Conservation (phyloP, 1,140 invertebrate species). For the Ptiloglossa arizonensis region DNA sequence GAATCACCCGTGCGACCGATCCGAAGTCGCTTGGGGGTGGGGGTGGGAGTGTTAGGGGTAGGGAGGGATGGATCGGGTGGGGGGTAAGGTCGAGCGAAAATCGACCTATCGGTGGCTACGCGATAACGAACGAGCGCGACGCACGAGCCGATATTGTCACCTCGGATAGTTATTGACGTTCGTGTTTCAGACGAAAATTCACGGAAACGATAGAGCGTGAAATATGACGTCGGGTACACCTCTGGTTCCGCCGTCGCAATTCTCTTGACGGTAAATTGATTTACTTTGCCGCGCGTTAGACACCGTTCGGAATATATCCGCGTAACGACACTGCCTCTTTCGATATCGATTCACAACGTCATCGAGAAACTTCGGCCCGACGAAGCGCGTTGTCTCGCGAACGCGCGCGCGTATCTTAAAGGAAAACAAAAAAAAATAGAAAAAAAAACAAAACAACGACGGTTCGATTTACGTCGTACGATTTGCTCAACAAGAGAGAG, state of each 20-base stretch:
- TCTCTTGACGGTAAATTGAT: slow-evolving; percentile 42
- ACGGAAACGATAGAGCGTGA: slow-evolving; percentile 52
- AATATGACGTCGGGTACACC: slow-evolving; percentile 54
- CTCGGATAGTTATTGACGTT: slow-evolving; percentile 59
- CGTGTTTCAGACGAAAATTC: slow-evolving; percentile 55
- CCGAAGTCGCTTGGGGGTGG: slow-evolving; percentile 6
- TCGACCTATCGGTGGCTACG: slow-evolving; percentile 41
- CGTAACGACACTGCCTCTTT: slow-evolving; percentile 31
- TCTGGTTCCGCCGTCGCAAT: slow-evolving; percentile 53
- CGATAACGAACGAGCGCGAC: slow-evolving; percentile 41
- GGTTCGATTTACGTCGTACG: neutral
- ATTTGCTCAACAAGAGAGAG: neutral
- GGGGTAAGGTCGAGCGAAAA: slow-evolving; percentile 29
- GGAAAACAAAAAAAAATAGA: neutral
- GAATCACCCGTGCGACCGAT: slow-evolving; percentile 20
- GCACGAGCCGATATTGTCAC: slow-evolving; percentile 56
- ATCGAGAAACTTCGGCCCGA: slow-evolving; percentile 14
- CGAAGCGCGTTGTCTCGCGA: neutral
- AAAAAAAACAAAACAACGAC: neutral
- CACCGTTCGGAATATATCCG: neutral
- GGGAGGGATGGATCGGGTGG: too few species aligned
- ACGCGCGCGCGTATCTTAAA: neutral
- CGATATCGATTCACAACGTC: slow-evolving; percentile 24
- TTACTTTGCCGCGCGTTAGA: slow-evolving; percentile 28
- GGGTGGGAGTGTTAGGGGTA: too few species aligned